Base-by-base conservation (phyloP, 2,888 invertebrate genomes). In the Drosophila tanythrix region DNA sequence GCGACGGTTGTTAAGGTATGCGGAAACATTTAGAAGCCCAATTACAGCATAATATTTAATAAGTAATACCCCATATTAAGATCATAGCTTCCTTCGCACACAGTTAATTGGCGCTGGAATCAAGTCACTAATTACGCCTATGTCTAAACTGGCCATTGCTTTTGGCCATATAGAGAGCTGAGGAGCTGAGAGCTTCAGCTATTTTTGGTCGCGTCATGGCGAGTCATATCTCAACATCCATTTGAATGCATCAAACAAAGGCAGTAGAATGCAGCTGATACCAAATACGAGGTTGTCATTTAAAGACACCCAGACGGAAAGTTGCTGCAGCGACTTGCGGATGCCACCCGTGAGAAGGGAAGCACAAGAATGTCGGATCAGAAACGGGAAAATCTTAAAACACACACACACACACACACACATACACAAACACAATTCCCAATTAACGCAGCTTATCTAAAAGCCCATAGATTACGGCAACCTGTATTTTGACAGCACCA, bases 381-480 rank as follows among this genome's bases (percentile, higher is more conserved):
- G 31, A 60, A 53, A 62, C 35, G 59, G 18, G 27, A 67, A 74
- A 64, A 75, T 75, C 53, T 51, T 52, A 29, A 52, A 50, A 38
- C 35, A 51, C 33, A 33, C 38, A 56, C 18, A 53, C 48, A 33
- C 43, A 46, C 53, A 38, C 35, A 51, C 33, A 33, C 38, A 38
- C 35, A 51, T 27, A 33, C 38, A 13, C 27, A 75, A 21, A 53
- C 48, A 33, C 48, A 60, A 43, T 81, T 78, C 70, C 84, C 88
- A 85, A 84, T 85, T 85, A 84, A 76, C 89, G 68, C 63, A 52
- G 72, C 76, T 83, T 87, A 84, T 87, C 84, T 87, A 87, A 87
- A 87, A 84, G 86, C 62, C 76, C 62, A 85, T 88, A 83, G 86
- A 86, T 83, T 85, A 73, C 48, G 33, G 31, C 63, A 81, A 69